Evolutionary conservation across 2,888 invertebrate species (phyloP).

Genomic region (Noctua comes): DNA sequence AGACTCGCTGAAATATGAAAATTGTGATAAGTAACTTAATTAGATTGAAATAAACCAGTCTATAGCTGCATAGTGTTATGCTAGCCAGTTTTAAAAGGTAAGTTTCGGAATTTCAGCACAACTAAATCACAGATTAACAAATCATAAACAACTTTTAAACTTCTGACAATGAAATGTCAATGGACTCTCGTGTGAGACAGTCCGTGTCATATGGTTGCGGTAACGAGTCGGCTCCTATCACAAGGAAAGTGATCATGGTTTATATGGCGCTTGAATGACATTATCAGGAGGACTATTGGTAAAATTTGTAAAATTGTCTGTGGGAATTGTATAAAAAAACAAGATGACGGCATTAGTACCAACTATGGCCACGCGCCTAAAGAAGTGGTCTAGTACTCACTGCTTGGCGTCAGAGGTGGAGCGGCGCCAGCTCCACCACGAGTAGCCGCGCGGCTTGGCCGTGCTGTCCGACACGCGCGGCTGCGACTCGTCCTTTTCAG

Average conservation of each 20-base stretch:
- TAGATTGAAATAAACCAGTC: neutral
- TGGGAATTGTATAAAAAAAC: neutral
- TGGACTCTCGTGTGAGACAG: neutral
- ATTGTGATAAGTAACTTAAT: neutral
- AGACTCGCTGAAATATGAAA: slow-evolving; percentile 72
- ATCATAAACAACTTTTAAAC: too few relatives aligned
- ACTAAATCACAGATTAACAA: neutral
- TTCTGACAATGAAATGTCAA: neutral
- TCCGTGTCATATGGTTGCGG: neutral
- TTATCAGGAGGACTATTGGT: neutral
- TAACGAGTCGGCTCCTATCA: neutral
- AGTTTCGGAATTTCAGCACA: neutral
- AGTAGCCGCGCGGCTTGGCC: slow-evolving; percentile 88
- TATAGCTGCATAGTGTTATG: neutral
- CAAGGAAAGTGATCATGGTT: neutral
- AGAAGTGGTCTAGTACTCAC: slow-evolving; percentile 64
- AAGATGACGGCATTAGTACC: neutral
- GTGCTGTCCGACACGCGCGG: slow-evolving; percentile 72
- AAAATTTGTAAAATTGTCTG: neutral
- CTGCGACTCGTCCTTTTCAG: slow-evolving; percentile 76
- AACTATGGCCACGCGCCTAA: neutral
- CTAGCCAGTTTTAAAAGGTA: neutral
- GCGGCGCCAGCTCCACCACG: slow-evolving; percentile 93
- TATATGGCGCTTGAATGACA: neutral
- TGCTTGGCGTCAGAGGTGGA: slow-evolving; percentile 83